Evolutionary conservation across 2,797 vertebrate species (phyloP).

Genomic region (Echiichthys vipera): DNA sequence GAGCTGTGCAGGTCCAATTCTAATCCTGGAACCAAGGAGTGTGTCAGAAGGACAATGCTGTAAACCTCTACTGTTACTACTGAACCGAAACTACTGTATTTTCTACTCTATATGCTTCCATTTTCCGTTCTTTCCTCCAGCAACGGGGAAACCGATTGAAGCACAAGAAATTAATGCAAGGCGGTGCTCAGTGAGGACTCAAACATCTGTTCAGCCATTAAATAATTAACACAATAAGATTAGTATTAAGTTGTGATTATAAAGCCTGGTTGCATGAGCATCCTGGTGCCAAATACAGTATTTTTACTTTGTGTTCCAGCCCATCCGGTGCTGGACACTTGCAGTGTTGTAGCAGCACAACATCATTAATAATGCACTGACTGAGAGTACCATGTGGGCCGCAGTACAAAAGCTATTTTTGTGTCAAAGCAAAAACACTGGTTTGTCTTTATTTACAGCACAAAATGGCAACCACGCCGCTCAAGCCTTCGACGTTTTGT

Average conservation of each 20-base stretch:
- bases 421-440: slow-evolving; percentile 44
- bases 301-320: slow-evolving; percentile 31
- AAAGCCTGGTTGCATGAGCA: slow-evolving; percentile 19
- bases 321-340: slow-evolving; percentile 47
- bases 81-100: slow-evolving; percentile 5
- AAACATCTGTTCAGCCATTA: slow-evolving; percentile 43
- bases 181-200: not conserved
- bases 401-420: slow-evolving; percentile 59
- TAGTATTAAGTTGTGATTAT: slow-evolving; percentile 5
- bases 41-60: slow-evolving; percentile 35
- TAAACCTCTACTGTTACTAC: slow-evolving; percentile 3
- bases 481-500: slow-evolving; percentile 15
- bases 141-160: slow-evolving; percentile 8
- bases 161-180: not conserved
- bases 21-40: slow-evolving; percentile 40
- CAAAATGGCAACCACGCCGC: slow-evolving; percentile 18
- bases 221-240: slow-evolving; percentile 44
- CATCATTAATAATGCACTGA: slow-evolving; percentile 77
- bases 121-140: not conserved
- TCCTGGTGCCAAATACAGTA: slow-evolving; percentile 27
- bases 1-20: slow-evolving; percentile 50
- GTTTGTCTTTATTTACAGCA: slow-evolving; percentile 54
- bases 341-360: slow-evolving; percentile 58
- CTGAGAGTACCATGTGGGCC: slow-evolving; percentile 40
- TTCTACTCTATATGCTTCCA: slow-evolving; percentile 10